phyloP scores from a whole-genome alignment of 1,140 invertebrate genomes.

The Bombyx mori region ASM3026992v2 NC_085128.1:16378001-16378500 shows the following conservation, averaged over 20 bases:
- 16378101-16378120: not conserved
- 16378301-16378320: slow-evolving; percentile 23
- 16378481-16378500: slow-evolving; percentile 37
- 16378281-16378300: slow-evolving; percentile 67
- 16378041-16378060: slow-evolving; percentile 70
- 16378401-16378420: slow-evolving; percentile 42
- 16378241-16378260: slow-evolving; percentile 62
- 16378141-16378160: slow-evolving; percentile 65
- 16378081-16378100: slow-evolving; percentile 45
- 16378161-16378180: slow-evolving; percentile 51
- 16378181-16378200: slow-evolving; percentile 54
- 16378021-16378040: slow-evolving; percentile 64
- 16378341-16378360: slow-evolving; percentile 19
- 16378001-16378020: slow-evolving; percentile 11
- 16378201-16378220: slow-evolving; percentile 61
- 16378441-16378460: slow-evolving; percentile 11
- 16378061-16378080: slow-evolving; percentile 70
- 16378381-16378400: slow-evolving; percentile 61
- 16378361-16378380: slow-evolving; percentile 32
- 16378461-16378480: slow-evolving; percentile 22
- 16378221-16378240: slow-evolving; percentile 53
- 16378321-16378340: slow-evolving; percentile 61
- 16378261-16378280: slow-evolving; percentile 68
- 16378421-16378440: slow-evolving; percentile 28
- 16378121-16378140: slow-evolving; percentile 27